These are phyloP conservation scores for Adela reaumurella DNA, from an alignment of 2,888 invertebrate genomes.

Conservation along the genomic window DNA sequence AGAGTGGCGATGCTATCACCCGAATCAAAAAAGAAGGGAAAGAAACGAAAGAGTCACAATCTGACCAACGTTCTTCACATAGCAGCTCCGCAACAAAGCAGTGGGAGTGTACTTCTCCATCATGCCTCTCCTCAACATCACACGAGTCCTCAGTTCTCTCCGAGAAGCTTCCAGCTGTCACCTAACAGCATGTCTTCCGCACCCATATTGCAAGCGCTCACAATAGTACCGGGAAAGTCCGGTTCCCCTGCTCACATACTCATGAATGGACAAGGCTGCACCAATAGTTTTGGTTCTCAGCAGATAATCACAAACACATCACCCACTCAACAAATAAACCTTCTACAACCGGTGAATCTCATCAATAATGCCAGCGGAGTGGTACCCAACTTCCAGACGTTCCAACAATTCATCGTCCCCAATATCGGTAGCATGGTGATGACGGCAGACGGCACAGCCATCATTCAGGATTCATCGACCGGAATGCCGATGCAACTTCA, in stretches of 20 bases:
- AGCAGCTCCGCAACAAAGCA: conserved; percentile 62
- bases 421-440: conserved; percentile 80
- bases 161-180: conserved; percentile 73
- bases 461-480: conserved; percentile 68
- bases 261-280: conserved; percentile 68
- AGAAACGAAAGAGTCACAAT: conserved; percentile 73
- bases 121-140: conserved; percentile 46
- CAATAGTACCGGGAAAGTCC: conserved; percentile 73
- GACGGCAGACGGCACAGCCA: conserved; percentile 74
- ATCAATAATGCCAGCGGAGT: conserved; percentile 67
- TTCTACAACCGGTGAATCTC: conserved; percentile 78
- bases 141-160: conserved; percentile 58
- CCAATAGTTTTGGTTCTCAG: conserved; percentile 61
- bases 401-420: conserved; percentile 80
- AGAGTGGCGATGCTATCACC: conserved; percentile 61
- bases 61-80: conserved; percentile 70
- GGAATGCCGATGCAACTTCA: conserved; percentile 70
- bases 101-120: conserved; percentile 59
- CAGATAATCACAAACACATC: conserved; percentile 63
- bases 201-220: conserved; percentile 71
- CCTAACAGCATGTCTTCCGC: conserved; percentile 63
- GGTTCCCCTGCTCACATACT: conserved; percentile 71
- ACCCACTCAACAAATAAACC: conserved; percentile 63
- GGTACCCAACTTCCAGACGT: conserved; percentile 72
- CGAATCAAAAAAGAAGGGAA: conserved; percentile 64